Conservation (phyloP, 2,888 invertebrate genomes). For the Punctoribates punctum region DNA sequence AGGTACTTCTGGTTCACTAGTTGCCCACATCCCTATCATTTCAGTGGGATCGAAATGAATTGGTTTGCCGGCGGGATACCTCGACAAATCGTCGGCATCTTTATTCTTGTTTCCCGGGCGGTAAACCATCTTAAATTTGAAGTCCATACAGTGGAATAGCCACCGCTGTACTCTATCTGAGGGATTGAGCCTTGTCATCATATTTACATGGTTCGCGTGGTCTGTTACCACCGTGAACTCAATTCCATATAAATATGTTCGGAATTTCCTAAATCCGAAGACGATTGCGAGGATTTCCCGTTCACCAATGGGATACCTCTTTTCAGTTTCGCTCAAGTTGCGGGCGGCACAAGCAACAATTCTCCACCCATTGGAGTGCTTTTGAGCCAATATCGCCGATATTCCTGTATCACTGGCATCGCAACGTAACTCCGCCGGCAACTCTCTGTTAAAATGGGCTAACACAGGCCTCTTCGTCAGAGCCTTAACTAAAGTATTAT, state of each 20-base stretch:
- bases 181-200: neutral
- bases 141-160: neutral
- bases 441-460: neutral
- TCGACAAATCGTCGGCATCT: constrained; percentile 14
- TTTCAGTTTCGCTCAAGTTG: constrained; percentile 46
- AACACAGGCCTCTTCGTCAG: neutral
- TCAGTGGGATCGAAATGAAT: no score
- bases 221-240: constrained; percentile 49
- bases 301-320: constrained; percentile 46
- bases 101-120: neutral
- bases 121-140: neutral
- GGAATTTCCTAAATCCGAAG: constrained; percentile 44
- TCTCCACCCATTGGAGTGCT: neutral
- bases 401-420: neutral
- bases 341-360: neutral
- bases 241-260: constrained; percentile 47
- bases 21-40: no score
- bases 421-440: neutral
- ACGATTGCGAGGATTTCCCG: constrained; percentile 46
- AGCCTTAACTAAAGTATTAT: neutral
- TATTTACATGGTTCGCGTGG: constrained; percentile 45
- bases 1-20: no score
- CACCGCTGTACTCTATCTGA: neutral
- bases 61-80: neutral
- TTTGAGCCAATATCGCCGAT: neutral